Evolutionary conservation across 37 sponge, comb jelly and placozoan species (phyloP), one percentile per base, ranked within the genome.

Genomic region (Mnemiopsis leidyi): DNA sequence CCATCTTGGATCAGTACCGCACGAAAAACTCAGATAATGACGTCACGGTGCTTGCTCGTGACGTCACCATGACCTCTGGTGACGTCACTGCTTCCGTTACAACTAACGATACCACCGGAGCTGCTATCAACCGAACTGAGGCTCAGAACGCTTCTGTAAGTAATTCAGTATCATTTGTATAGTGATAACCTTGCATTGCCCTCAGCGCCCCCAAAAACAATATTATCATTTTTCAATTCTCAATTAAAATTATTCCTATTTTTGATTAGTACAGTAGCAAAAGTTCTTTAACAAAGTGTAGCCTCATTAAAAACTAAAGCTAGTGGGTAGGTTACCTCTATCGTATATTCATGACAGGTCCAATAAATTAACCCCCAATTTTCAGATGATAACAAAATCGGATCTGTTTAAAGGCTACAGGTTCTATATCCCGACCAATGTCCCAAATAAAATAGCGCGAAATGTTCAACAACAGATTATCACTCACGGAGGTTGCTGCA

Each of bases 391-490:
- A 85, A 21, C 5, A 40, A 85, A 85, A 39, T 85, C 90, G 48
- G 90, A 85, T n/a, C 61, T 85, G 90, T 85, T 85, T 61, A 85
- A 85, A 40, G 48, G 90, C n/a, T 85, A 32, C 35, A 3, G 0
- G 39, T 85, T 85, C 25, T 5, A 39, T 1, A 36, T 85, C 40
- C 36, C 61, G 29, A 16, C 90, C 3, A 39, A 85, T 18, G 36
- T 85, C 9, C 90, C 40, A 18, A 23, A n/a, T 21, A 85, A 85
- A 25, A 85, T 39, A 1, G 61, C 40, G 25, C 38, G 90, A 25
- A 38, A 40, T 23, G 61, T 85, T 26, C 90, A 85, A 39, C 90
- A 85, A 40, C 90, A 85, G 36, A 85, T 85, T 13, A 85, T 85
- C 3, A 61, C 90, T 39, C 40, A 85, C 36, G 90, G 90, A 5